phyloP scores from a whole-genome alignment of 2,113 vertebrate species.

The Apteryx mantelli region DNA sequence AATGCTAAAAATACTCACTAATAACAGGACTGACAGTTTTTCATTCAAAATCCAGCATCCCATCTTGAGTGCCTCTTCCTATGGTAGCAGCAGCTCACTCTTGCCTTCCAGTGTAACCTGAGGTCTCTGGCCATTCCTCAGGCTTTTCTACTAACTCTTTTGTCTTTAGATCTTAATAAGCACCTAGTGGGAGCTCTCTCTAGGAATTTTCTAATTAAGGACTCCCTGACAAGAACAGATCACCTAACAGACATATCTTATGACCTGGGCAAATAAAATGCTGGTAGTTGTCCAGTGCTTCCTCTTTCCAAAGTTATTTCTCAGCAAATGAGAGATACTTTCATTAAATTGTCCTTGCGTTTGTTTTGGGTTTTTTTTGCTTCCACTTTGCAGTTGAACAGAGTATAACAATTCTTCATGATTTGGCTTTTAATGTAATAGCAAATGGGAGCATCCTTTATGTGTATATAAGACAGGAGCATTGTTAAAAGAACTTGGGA shows the following conservation, averaged over 20 bases:
- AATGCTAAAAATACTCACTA: conserved; percentile 78
- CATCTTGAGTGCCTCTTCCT: conserved; percentile 54
- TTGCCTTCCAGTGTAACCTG: conserved; percentile 34
- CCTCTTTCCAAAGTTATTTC: conserved; percentile 51
- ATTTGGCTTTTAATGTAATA: neutral
- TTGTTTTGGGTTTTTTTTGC: neutral
- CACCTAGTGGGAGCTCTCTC: conserved; percentile 59
- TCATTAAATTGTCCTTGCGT: conserved; percentile 51
- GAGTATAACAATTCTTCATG: neutral
- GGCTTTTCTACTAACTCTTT: conserved; percentile 49
- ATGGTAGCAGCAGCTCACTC: neutral
- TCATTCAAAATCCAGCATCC: conserved; percentile 79
- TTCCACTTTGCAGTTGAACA: conserved; percentile 11
- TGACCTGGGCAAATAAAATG: conserved; percentile 73
- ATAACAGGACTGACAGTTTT: conserved; percentile 67
- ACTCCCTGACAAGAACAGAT: conserved; percentile 70
- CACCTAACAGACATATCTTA: conserved; percentile 51
- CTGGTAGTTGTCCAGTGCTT: conserved; percentile 58
- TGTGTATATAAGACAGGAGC: neutral
- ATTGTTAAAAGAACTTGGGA: neutral
- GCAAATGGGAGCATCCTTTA: neutral
- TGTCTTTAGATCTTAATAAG: conserved; percentile 69
- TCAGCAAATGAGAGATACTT: conserved; percentile 56
- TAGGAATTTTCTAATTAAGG: conserved; percentile 83
- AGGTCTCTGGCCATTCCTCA: conserved; percentile 7